Percentiles rank a stretch among this genome's conserved stretches.
Evolutionary conservation across 2,888 invertebrate genomes (phyloP).

Genomic region (Eupithecia exiguata): DNA sequence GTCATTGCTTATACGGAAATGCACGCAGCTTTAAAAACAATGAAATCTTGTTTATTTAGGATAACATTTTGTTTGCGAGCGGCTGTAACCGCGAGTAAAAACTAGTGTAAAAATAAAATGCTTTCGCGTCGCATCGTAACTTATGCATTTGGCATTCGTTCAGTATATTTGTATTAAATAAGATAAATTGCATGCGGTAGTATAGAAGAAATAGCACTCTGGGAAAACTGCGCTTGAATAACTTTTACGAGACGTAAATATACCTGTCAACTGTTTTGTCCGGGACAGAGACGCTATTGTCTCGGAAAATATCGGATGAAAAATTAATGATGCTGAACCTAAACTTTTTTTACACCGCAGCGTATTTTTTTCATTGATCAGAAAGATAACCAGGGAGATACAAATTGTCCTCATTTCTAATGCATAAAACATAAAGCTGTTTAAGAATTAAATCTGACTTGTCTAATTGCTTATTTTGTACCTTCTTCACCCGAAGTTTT

Average conservation of each 20-base stretch:
- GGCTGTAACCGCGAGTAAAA: background rate
- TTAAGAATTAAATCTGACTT: too few species aligned
- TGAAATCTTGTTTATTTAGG: background rate
- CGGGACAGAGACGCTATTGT: background rate
- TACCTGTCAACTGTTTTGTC: background rate
- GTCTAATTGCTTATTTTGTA: too few species aligned
- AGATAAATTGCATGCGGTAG: constrained; percentile 54
- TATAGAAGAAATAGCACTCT: constrained; percentile 24
- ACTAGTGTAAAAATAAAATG: constrained; percentile 18
- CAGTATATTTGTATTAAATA: constrained; percentile 63
- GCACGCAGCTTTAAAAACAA: background rate
- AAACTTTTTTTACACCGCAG: background rate
- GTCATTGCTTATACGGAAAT: background rate
- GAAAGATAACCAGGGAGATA: background rate
- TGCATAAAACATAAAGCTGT: background rate
- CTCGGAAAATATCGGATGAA: background rate
- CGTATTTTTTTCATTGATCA: background rate
- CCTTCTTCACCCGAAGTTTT: too few species aligned
- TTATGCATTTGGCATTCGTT: constrained; percentile 63
- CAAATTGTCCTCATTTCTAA: background rate
- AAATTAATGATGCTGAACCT: background rate
- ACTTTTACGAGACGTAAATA: constrained; percentile 23
- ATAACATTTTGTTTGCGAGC: background rate
- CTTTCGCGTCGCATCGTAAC: constrained; percentile 46
- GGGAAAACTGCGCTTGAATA: background rate